These are phyloP conservation scores for Girardinus metallicus DNA, from an alignment of 2,797 vertebrate species.

Conservation along the genomic window DNA sequence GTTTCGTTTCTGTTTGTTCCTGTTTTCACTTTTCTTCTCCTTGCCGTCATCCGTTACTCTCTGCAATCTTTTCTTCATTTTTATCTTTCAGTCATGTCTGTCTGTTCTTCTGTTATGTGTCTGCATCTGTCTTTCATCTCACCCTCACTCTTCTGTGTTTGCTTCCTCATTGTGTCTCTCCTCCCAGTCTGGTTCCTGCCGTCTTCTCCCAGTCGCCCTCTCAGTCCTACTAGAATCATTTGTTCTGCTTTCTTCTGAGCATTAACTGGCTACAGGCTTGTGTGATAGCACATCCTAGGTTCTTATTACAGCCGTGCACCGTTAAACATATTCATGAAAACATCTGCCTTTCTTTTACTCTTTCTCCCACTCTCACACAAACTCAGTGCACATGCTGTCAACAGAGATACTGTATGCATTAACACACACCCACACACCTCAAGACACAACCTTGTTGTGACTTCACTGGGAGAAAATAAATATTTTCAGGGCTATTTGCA, in stretches of 20 bases:
- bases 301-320: constrained; percentile 70
- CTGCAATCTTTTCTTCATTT: constrained; percentile 57
- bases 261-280: constrained; percentile 69
- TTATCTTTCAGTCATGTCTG: constrained; percentile 62
- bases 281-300: constrained; percentile 71
- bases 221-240: constrained; percentile 66
- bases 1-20: constrained; percentile 75
- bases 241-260: constrained; percentile 74
- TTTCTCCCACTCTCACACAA: constrained; percentile 35
- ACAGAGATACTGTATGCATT: constrained; percentile 26
- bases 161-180: constrained; percentile 51
- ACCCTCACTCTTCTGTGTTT: constrained; percentile 38
- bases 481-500: constrained; percentile 51
- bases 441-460: constrained; percentile 35
- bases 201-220: constrained; percentile 39
- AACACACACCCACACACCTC: constrained; percentile 16
- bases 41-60: constrained; percentile 59
- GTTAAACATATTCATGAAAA: constrained; percentile 82
- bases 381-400: constrained; percentile 26
- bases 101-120: constrained; percentile 45
- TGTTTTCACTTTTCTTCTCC: constrained; percentile 63
- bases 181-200: constrained; percentile 29
- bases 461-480: constrained; percentile 51
- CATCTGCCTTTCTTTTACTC: constrained; percentile 34
- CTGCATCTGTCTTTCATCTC: constrained; percentile 58